Percentiles rank a stretch among this genome's conserved stretches.
Conservation (phyloP, 53 echinoderm and acorn worm genomes). For the Mesocentrotus franciscanus region DNA sequence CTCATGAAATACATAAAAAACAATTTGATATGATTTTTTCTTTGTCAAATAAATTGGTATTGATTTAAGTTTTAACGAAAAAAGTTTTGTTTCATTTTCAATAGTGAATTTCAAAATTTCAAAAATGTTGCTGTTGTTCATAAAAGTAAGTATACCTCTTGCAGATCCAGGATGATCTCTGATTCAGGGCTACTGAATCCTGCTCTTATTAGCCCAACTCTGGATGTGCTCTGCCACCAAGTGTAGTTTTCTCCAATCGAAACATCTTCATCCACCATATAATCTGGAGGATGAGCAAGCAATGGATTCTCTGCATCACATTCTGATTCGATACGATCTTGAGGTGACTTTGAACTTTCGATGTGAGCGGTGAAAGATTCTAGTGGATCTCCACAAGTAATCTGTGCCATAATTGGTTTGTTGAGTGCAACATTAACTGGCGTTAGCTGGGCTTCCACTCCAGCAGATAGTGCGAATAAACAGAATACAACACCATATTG, state of each 20-base stretch:
- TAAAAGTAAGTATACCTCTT: conserved; percentile 71
- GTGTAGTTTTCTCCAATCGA: conserved; percentile 80
- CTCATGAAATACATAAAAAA: no score
- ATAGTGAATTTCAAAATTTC: background rate
- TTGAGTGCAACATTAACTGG: conserved; percentile 90
- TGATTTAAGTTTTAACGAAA: background rate
- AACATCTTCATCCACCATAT: conserved; percentile 81
- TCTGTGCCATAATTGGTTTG: conserved; percentile 82
- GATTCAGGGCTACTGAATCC: conserved; percentile 76
- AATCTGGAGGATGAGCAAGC: conserved; percentile 75
- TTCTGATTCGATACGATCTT: conserved; percentile 51
- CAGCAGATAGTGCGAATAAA: background rate
- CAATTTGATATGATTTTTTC: background rate
- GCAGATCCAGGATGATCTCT: conserved; percentile 80
- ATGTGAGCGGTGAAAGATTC: conserved; percentile 77
- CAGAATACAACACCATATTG: background rate
- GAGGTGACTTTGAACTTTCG: conserved; percentile 61
- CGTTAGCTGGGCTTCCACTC: conserved; percentile 8
- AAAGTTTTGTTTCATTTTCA: background rate
- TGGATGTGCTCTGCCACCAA: conserved; percentile 99
- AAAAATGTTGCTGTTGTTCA: background rate
- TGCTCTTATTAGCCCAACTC: conserved; percentile 57
- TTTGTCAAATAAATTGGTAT: background rate
- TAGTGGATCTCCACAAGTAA: conserved; percentile 84
- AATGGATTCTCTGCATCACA: conserved; percentile 70